Percentiles rank a stretch among this genome's conserved stretches.
Evolutionary conservation across 1,140 invertebrate species (phyloP).

Genomic region (Caenorhabditis tropicalis): DNA sequence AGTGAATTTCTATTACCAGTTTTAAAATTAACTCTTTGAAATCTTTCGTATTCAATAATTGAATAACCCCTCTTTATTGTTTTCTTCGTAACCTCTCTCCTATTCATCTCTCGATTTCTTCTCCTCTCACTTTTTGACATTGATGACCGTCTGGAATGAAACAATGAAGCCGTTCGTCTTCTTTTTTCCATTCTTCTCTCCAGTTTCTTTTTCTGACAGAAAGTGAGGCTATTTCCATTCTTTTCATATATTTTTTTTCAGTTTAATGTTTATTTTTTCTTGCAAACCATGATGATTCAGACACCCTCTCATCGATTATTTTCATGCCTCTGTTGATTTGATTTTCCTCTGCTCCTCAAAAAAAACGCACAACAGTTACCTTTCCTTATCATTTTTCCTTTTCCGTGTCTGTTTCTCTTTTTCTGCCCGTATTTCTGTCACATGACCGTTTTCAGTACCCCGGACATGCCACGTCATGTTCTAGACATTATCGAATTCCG

Average conservation of each 20-base stretch:
- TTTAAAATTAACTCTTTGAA: no score
- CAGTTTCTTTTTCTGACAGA: not conserved
- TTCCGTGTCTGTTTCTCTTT: not conserved
- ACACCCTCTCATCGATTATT: not conserved
- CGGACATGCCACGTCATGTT: constrained; percentile 31
- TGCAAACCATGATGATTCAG: not conserved
- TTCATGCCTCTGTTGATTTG: not conserved
- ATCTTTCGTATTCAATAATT: no score
- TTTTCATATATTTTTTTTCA: not conserved
- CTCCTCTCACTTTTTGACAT: not conserved
- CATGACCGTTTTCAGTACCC: constrained; percentile 14
- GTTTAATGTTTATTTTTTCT: not conserved
- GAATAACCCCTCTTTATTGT: no score
- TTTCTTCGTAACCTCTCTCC: no score
- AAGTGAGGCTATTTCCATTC: not conserved
- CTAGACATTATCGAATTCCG: constrained; percentile 25
- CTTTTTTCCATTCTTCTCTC: not conserved
- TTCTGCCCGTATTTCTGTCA: not conserved
- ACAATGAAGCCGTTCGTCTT: not conserved
- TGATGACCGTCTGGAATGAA: constrained; percentile 3
- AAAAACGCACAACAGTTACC: constrained; percentile 30
- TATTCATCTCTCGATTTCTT: no score
- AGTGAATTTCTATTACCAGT: no score
- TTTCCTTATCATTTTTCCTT: constrained; percentile 29
- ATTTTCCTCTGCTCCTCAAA: not conserved